A percentile compares a stretch with the other conserved stretches of the same genome.
Evolutionary conservation across 1,140 invertebrate species (phyloP).

Genomic region (Brachionus manjavacas): DNA sequence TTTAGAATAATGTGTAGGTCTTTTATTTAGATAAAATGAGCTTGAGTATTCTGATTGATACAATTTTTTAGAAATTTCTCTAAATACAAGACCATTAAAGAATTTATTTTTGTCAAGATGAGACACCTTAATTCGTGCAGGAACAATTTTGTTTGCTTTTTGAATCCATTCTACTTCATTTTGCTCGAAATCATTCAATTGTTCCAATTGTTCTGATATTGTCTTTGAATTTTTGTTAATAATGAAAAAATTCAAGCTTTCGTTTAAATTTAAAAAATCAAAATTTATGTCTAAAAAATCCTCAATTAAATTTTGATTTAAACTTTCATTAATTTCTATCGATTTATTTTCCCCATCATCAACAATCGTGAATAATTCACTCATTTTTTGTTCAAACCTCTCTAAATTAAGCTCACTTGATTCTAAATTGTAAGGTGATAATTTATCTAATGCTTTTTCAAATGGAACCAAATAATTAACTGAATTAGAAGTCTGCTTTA

Average conservation of each 20-base stretch:
- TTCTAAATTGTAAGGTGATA: background rate
- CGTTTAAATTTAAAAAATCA: background rate
- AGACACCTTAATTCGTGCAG: background rate
- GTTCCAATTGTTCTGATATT: background rate
- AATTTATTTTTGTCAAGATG: background rate
- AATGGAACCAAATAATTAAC: background rate
- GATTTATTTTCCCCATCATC: background rate
- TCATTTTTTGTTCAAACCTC: background rate
- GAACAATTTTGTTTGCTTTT: background rate
- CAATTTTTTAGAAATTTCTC: background rate
- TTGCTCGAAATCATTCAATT: background rate
- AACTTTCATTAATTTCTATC: background rate
- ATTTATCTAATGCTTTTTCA: background rate
- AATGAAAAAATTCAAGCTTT: background rate
- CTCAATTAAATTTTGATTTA: background rate
- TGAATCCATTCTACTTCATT: background rate
- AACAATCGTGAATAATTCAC: background rate
- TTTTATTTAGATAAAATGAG: background rate
- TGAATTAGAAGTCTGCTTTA: background rate
- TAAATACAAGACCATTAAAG: background rate
- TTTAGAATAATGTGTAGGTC: too few relatives aligned
- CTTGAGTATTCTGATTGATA: background rate
- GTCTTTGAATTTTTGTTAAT: background rate
- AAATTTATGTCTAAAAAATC: background rate
- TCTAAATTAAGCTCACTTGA: background rate